These are phyloP conservation scores for Darevskia nairensis DNA, from an alignment of 2,797 vertebrate species.

Conservation along the genomic window DNA sequence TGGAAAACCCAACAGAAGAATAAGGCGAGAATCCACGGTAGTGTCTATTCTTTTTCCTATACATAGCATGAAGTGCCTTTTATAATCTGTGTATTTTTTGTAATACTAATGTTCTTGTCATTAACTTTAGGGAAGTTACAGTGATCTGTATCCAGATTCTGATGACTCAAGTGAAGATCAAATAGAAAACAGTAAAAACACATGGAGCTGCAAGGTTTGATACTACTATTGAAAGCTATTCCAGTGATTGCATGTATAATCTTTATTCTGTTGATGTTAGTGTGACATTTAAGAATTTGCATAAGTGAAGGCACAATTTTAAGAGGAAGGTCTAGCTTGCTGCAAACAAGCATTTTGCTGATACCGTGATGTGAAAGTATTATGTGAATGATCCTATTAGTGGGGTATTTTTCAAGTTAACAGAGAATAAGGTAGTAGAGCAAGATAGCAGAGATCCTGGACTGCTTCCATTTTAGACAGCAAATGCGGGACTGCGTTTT, in stretches of 20 bases:
- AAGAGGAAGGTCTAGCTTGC: background rate
- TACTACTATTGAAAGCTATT: background rate
- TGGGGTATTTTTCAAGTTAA: background rate
- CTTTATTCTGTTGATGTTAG: background rate
- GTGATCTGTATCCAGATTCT: conserved; percentile 97
- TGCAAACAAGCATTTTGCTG: background rate
- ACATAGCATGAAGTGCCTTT: background rate
- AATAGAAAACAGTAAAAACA: conserved; percentile 99
- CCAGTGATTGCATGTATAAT: conserved; percentile 12
- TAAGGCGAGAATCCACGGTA: conserved; percentile 96
- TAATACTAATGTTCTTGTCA: conserved; percentile 16
- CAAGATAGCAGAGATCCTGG: background rate
- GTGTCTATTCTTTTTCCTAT: conserved; percentile 27
- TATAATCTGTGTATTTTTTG: background rate
- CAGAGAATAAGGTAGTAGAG: background rate
- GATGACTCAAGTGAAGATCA: conserved; percentile 99
- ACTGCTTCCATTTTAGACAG: too few relatives aligned
- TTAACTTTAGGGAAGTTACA: conserved; percentile 92
- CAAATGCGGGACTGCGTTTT: background rate
- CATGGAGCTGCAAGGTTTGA: conserved; percentile 98
- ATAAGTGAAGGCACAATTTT: background rate
- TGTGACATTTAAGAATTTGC: background rate
- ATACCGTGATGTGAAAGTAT: background rate
- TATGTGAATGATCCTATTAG: background rate
- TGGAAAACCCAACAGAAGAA: conserved; percentile 96